A percentile compares a stretch with the other conserved stretches of the same genome.
Evolutionary conservation across 2,113 vertebrate genomes (phyloP).

Genomic region (Silurus glanis): DNA sequence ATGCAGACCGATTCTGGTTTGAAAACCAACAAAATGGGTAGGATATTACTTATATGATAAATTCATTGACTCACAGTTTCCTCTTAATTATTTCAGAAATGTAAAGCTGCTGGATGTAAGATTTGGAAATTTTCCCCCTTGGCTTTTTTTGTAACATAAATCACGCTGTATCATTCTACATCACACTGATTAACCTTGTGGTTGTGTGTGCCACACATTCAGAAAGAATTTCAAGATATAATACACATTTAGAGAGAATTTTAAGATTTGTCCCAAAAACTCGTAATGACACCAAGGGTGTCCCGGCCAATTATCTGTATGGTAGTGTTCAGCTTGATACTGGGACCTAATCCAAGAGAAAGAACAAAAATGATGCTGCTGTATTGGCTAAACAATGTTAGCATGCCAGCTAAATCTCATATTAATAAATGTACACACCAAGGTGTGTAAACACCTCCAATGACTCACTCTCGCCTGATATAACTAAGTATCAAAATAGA

Average conservation of each 20-base stretch:
- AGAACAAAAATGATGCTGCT: neutral
- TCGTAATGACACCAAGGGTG: neutral
- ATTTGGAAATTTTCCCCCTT: neutral
- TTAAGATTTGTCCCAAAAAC: neutral
- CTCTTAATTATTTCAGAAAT: neutral
- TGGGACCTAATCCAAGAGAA: neutral
- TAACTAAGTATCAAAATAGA: neutral
- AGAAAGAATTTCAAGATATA: neutral
- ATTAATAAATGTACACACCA: neutral
- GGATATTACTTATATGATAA: neutral
- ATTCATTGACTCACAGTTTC: neutral
- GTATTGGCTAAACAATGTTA: neutral
- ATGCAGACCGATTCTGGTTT: conserved; percentile 95
- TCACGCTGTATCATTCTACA: neutral
- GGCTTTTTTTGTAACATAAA: neutral
- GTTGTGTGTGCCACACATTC: neutral
- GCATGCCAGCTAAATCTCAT: neutral
- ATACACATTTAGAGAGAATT: neutral
- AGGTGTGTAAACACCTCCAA: neutral
- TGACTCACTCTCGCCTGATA: neutral
- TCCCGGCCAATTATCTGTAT: neutral
- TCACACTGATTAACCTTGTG: neutral
- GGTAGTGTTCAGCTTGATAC: neutral
- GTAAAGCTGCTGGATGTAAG: neutral
- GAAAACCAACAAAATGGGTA: conserved; percentile 91